Percentiles rank a stretch among this genome's conserved stretches.
phyloP scores from a whole-genome alignment of 2,797 vertebrate species.

The Ambastaia sidthimunki region DNA sequence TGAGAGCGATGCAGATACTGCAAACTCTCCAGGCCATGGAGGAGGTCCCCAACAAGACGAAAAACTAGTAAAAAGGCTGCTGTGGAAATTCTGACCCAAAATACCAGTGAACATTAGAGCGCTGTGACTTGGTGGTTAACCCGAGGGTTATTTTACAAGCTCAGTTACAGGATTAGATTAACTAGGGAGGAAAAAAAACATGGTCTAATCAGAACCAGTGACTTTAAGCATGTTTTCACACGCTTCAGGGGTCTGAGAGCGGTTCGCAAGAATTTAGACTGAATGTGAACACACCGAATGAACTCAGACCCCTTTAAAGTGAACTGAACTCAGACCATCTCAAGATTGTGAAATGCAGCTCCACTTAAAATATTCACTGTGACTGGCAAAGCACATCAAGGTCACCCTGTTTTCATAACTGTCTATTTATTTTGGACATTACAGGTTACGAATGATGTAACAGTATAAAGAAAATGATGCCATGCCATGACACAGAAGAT shows the following conservation, averaged over 20 bases:
- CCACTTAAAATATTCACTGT: neutral
- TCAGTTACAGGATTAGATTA: slow-evolving; percentile 71
- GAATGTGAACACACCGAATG: slow-evolving; percentile 12
- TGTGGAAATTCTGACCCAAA: slow-evolving; percentile 50
- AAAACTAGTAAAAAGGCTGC: slow-evolving; percentile 56
- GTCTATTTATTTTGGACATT: neutral
- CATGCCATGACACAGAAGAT: neutral
- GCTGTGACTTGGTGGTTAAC: slow-evolving; percentile 51
- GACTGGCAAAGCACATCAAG: neutral
- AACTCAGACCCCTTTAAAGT: slow-evolving; percentile 16
- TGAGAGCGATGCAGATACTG: slow-evolving; percentile 53
- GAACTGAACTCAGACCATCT: neutral
- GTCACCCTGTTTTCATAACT: neutral
- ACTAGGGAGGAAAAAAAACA: slow-evolving; percentile 68
- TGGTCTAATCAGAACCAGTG: slow-evolving; percentile 67
- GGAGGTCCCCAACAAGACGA: slow-evolving; percentile 51
- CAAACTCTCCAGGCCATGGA: slow-evolving; percentile 57
- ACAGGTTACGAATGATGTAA: slow-evolving; percentile 2
- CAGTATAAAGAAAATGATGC: neutral
- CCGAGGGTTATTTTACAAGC: slow-evolving; percentile 68
- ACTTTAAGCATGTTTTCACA: slow-evolving; percentile 51
- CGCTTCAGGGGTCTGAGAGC: slow-evolving; percentile 22
- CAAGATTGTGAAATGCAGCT: neutral
- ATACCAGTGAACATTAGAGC: slow-evolving; percentile 54
- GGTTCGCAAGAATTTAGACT: neutral